Percentiles rank a stretch among this genome's conserved stretches.
Evolutionary conservation across 2,888 invertebrate genomes (phyloP).

Genomic region (Megastigmus dorsalis): DNA sequence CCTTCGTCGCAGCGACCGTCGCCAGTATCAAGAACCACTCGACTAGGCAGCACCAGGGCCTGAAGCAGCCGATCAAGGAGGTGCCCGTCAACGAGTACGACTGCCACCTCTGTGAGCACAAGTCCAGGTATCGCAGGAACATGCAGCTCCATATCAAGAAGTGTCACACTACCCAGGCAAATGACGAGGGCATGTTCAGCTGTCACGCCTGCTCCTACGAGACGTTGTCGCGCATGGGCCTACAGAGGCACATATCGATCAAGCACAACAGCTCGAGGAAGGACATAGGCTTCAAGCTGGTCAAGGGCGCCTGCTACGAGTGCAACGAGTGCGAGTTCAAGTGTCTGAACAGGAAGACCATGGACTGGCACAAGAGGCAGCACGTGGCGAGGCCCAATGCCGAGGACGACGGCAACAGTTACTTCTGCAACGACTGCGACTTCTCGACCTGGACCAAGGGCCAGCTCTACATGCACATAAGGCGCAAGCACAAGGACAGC

Average conservation of each 20-base stretch:
- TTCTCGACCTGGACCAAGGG: constrained; percentile 68
- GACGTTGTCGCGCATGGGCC: constrained; percentile 49
- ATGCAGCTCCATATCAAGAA: constrained; percentile 63
- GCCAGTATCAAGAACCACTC: constrained; percentile 51
- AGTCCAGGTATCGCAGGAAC: constrained; percentile 64
- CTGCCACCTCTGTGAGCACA: constrained; percentile 65
- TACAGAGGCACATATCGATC: constrained; percentile 51
- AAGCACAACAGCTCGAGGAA: constrained; percentile 38
- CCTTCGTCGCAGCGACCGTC: constrained; percentile 42
- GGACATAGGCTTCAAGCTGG: background rate
- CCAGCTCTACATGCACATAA: constrained; percentile 68
- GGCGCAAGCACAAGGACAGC: constrained; percentile 65
- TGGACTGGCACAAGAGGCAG: constrained; percentile 47
- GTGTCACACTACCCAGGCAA: constrained; percentile 58
- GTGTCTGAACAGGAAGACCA: constrained; percentile 27
- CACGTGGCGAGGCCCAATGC: background rate
- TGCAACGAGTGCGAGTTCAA: constrained; percentile 50
- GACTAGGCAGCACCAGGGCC: constrained; percentile 44
- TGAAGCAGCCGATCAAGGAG: constrained; percentile 30
- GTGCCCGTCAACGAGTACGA: constrained; percentile 45
- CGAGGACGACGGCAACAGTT: constrained; percentile 29
- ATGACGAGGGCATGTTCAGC: constrained; percentile 46
- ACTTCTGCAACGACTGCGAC: constrained; percentile 67
- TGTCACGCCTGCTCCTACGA: constrained; percentile 30
- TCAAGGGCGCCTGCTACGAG: constrained; percentile 37